Evolutionary conservation across 2,888 invertebrate genomes (phyloP).

Genomic region (Torymus texanus): DNA sequence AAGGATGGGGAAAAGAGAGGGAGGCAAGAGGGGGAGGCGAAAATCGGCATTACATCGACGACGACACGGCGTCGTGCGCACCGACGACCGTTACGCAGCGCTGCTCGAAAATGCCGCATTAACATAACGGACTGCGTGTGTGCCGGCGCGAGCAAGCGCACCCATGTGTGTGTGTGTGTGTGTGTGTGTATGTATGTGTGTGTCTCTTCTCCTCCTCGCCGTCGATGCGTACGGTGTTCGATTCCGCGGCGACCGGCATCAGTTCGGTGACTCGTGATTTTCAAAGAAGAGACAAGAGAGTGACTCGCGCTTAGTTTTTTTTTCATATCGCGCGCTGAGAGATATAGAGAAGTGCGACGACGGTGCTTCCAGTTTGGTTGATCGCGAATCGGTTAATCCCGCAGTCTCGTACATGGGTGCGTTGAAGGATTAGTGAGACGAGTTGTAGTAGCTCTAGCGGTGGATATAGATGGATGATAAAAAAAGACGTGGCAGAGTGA

Average conservation of each 20-base stretch:
- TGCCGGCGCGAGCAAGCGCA: neutral
- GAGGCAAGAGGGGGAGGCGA: slow-evolving; percentile 24
- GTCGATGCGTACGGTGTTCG: neutral
- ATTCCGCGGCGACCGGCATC: neutral
- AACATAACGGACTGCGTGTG: slow-evolving; percentile 69
- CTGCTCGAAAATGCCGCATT: slow-evolving; percentile 69
- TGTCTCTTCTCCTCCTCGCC: neutral
- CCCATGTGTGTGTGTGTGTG: neutral
- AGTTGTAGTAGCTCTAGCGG: no score
- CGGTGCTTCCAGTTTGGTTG: no score
- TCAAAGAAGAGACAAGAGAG: no score
- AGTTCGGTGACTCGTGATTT: neutral
- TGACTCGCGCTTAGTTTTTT: no score
- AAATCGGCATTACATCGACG: slow-evolving; percentile 34
- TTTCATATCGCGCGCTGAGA: no score
- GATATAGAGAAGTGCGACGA: no score
- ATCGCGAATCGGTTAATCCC: no score
- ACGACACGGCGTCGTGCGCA: slow-evolving; percentile 66
- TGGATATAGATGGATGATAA: no score
- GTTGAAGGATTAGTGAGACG: no score
- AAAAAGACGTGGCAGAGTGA: no score
- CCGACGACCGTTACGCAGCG: slow-evolving; percentile 72
- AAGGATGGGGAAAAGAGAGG: neutral
- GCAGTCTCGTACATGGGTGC: no score
- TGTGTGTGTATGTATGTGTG: no score